These are phyloP conservation scores for Hypena proboscidalis DNA, from an alignment of 2,888 invertebrate genomes.

Conservation along the genomic window DNA sequence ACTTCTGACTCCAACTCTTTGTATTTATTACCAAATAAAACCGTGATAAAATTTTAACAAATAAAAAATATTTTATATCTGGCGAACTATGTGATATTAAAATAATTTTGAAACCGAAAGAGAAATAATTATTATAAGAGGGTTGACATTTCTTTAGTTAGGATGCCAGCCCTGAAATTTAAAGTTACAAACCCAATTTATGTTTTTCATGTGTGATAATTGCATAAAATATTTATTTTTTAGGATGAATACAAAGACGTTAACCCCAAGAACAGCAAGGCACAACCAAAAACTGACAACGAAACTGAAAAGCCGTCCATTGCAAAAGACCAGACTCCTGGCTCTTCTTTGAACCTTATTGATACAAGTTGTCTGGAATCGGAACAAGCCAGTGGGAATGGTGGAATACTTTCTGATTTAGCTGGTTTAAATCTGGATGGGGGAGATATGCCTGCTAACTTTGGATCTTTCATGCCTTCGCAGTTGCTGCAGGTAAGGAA, in stretches of 20 bases:
- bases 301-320: conserved; percentile 46
- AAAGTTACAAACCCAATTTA: no score
- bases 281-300: conserved; percentile 47
- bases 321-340: conserved; percentile 45
- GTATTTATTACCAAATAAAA: no score
- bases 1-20: no score
- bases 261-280: conserved; percentile 53
- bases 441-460: conserved; percentile 62
- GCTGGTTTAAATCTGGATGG: conserved; percentile 69
- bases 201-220: background rate
- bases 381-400: conserved; percentile 36
- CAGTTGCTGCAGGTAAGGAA: conserved; percentile 74
- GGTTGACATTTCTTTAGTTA: no score
- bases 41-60: no score
- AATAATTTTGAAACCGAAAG: no score
- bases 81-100: no score
- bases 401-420: conserved; percentile 65
- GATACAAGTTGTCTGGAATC: conserved; percentile 59
- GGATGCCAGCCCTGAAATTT: no score
- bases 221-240: conserved; percentile 44
- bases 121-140: no score
- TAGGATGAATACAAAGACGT: conserved; percentile 87
- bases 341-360: conserved; percentile 60
- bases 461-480: conserved; percentile 80
- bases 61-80: no score